phyloP scores from a whole-genome alignment of 2,113 vertebrate genomes.

The Pycnonotus jocosus region DNA sequence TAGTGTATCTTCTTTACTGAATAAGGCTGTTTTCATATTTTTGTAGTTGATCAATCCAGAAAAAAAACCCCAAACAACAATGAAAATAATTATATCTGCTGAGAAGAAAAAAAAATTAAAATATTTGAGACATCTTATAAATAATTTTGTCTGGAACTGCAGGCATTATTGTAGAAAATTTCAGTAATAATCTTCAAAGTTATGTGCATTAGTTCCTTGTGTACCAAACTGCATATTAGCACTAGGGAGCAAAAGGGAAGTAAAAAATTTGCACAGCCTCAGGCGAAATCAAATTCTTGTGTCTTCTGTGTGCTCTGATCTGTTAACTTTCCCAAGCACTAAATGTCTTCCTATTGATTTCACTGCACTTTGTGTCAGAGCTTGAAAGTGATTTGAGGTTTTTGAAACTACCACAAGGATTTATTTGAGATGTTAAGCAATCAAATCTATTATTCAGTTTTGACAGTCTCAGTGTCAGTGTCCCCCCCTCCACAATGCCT shows the following conservation, averaged over 20 bases:
- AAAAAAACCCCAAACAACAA: neutral
- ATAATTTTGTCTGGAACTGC: neutral
- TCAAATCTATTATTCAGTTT: neutral
- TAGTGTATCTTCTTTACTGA: neutral
- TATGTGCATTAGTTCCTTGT: neutral
- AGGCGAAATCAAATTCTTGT: neutral
- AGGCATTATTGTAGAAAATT: neutral
- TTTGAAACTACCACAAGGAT: neutral
- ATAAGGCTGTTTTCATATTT: neutral
- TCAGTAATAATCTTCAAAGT: neutral
- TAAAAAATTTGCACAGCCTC: neutral
- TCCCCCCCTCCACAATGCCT: neutral
- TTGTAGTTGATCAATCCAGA: neutral
- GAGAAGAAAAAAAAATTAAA: neutral
- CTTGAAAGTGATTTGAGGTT: neutral
- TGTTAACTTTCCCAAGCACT: neutral
- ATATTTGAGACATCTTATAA: neutral
- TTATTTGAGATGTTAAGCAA: neutral
- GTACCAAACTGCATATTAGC: fast-evolving
- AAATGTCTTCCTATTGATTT: neutral
- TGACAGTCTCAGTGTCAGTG: neutral
- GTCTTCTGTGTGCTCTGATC: neutral
- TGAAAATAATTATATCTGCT: neutral
- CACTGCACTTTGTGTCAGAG: neutral
- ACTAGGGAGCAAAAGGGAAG: neutral